Base-by-base conservation (phyloP, 2,113 vertebrate genomes). In the Dryoscopus gambensis region DNA sequence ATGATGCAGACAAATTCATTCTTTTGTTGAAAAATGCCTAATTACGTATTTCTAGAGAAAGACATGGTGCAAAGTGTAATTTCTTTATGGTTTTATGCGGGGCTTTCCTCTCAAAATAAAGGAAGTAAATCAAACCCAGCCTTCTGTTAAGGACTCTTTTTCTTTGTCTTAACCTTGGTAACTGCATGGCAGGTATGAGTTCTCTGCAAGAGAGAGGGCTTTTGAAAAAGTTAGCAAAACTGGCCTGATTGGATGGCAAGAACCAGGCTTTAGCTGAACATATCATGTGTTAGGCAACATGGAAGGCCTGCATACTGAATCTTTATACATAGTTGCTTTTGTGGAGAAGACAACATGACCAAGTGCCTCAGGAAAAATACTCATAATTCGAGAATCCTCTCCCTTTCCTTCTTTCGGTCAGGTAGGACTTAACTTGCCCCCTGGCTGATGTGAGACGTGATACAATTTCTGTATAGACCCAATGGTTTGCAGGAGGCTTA, bases 401-500 rank as follows among this genome's bases (percentile, higher is more conserved):
- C 22, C 28, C 9, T 76, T 88, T 90, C 63, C 23, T 87, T 46
- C 49, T 56, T 68, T 9, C 33, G 10, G 21, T 56, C n/a, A 80
- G 47, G 30, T 5, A 24, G 33, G 37, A 53, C 5, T 2, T 25
- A 70, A 55, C 1, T 0, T 63, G 24, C 1, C 3, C 24, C 55
- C 11, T 9, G n/a, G 40, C 27, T 73, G n/a, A 60, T 18, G 11
- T 68, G 63, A 87, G 42, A 13, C 18, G 40, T 28, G 44, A 42
- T 55, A 37, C 13, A 52, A 44, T 71, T 80, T 59, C 15, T 62
- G 0, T 11, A 11, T 25, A 46, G 37, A 50, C 13, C 15, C 33
- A 52, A 1, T 4, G 4, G 21, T 33, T 44, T 83, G 30, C 44
- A 86, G 57, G 15, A 67, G 14, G 23, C 17, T 63, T 50, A 24